These are phyloP conservation scores for Rotaria socialis DNA, from an alignment of 2,888 invertebrate genomes.

Conservation along the genomic window DNA sequence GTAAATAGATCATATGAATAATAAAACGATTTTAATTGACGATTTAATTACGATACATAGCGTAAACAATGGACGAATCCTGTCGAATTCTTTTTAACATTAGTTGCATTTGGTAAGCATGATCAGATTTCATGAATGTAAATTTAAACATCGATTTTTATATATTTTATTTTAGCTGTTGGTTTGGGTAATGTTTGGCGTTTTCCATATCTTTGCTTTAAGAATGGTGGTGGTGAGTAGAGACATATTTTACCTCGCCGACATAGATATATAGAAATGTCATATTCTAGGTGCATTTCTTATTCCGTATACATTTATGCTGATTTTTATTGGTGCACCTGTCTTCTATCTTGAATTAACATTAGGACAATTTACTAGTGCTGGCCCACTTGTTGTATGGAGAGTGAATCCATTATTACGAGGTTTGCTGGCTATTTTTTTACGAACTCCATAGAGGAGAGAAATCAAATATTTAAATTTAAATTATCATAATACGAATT, in stretches of 20 bases:
- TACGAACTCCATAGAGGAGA: not conserved
- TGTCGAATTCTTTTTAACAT: slow-evolving; percentile 29
- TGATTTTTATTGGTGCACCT: slow-evolving; percentile 28
- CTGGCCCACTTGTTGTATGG: slow-evolving; percentile 6
- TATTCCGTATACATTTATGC: slow-evolving; percentile 10
- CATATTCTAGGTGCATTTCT: slow-evolving; percentile 4
- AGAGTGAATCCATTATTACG: slow-evolving; percentile 11
- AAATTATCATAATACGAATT: not conserved
- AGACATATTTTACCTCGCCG: not conserved
- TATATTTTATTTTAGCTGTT: not conserved
- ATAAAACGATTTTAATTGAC: not conserved
- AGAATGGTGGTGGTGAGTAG: slow-evolving; percentile 61
- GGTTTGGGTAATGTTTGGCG: slow-evolving; percentile 85
- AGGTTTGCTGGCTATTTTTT: not conserved
- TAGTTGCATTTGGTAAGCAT: not conserved
- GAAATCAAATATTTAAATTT: not conserved
- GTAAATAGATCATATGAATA: not conserved
- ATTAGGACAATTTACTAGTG: slow-evolving; percentile 32
- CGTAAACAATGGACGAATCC: slow-evolving; percentile 33
- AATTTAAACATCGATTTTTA: not conserved
- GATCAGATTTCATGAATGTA: not conserved
- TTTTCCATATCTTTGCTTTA: slow-evolving; percentile 72
- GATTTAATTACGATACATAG: not conserved
- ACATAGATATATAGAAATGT: not conserved
- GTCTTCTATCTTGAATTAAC: slow-evolving; percentile 35